Evolutionary conservation across 1,140 invertebrate species (phyloP).

Genomic region (Drosophila mojavensis): DNA sequence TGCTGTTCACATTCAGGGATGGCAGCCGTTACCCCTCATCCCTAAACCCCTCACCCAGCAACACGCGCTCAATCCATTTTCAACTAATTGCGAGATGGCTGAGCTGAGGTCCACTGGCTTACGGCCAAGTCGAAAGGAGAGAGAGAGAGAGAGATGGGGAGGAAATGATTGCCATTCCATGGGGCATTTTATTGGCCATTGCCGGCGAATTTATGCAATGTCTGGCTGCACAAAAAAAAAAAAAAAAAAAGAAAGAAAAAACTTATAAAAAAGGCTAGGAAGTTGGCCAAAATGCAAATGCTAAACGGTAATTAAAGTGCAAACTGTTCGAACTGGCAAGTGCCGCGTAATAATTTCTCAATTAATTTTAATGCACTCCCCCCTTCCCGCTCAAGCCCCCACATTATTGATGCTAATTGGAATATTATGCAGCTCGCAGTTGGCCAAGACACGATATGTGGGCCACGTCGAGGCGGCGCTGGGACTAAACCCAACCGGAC

Average conservation of each 20-base stretch:
- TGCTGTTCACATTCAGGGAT: slow-evolving; percentile 18
- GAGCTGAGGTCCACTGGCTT: slow-evolving; percentile 39
- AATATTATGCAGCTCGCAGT: slow-evolving; percentile 71
- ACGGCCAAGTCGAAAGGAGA: slow-evolving; percentile 36
- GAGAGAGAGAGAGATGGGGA: not conserved
- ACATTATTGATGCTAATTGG: slow-evolving; percentile 71
- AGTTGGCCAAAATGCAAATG: slow-evolving; percentile 58
- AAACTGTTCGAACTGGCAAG: slow-evolving; percentile 8
- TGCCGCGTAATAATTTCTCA: slow-evolving; percentile 71
- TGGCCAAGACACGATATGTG: slow-evolving; percentile 48
- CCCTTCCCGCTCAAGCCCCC: not conserved
- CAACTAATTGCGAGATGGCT: slow-evolving; percentile 44
- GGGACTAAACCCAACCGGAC: not conserved
- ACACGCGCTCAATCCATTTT: not conserved
- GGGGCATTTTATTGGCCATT: slow-evolving; percentile 71
- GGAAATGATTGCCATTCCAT: slow-evolving; percentile 61
- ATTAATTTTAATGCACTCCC: slow-evolving; percentile 57
- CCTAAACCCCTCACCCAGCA: too few species aligned
- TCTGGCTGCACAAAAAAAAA: slow-evolving; percentile 38
- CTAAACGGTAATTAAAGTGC: slow-evolving; percentile 72
- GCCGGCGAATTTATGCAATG: slow-evolving; percentile 70
- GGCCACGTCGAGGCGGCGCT: not conserved
- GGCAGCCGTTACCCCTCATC: not conserved
- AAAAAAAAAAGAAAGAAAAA: slow-evolving; percentile 23
- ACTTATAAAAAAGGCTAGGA: not conserved